Evolutionary conservation across 2,797 vertebrate species (phyloP).

Genomic region (Crocidura indochinensis): DNA sequence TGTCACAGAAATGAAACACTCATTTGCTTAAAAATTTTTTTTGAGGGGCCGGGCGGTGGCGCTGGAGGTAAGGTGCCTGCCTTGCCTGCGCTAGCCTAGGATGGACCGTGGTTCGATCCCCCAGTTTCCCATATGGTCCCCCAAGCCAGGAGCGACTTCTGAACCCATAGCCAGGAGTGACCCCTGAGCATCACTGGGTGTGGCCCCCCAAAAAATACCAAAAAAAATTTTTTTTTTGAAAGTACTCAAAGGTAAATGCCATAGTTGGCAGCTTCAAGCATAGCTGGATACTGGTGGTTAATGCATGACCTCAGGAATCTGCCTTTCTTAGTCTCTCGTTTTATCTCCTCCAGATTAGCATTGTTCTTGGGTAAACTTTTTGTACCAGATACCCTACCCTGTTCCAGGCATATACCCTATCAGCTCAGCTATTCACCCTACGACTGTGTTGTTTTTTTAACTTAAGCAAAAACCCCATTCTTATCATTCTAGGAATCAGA

Average conservation of each 20-base stretch:
- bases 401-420: background rate
- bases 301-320: background rate
- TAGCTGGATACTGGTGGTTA: slow-evolving; percentile 15
- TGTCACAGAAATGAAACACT: background rate
- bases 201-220: too few relatives aligned
- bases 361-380: background rate
- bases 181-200: too few relatives aligned
- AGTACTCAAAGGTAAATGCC: background rate
- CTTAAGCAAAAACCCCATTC: background rate
- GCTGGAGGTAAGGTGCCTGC: too few relatives aligned
- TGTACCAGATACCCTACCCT: background rate
- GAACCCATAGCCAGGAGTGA: too few relatives aligned
- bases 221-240: background rate
- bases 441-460: background rate
- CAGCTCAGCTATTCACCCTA: background rate
- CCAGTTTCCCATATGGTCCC: too few relatives aligned
- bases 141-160: too few relatives aligned
- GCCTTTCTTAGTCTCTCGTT: background rate
- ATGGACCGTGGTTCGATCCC: too few relatives aligned
- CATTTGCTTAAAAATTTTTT: background rate
- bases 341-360: too few relatives aligned
- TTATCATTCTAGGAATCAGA: background rate
- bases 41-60: too few relatives aligned
- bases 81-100: too few relatives aligned
- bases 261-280: background rate